Conservation (phyloP, 2,888 invertebrate species). For the Epirrhoe alternata region DNA sequence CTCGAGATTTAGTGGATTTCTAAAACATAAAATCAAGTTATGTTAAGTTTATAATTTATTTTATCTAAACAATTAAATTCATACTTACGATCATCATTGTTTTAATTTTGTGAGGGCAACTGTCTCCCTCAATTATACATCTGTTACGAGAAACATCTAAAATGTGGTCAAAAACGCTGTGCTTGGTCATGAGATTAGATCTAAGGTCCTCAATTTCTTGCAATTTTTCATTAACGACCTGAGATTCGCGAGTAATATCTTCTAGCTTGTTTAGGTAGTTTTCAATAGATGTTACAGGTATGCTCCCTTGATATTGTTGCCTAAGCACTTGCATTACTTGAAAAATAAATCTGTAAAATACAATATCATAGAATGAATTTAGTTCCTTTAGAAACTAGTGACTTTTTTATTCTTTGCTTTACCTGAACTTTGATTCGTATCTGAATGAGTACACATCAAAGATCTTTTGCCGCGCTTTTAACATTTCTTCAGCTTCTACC, state of each 20-base stretch:
- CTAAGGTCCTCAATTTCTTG: constrained; percentile 71
- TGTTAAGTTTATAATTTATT: background rate
- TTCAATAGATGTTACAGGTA: constrained; percentile 71
- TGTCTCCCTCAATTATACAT: constrained; percentile 63
- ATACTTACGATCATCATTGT: constrained; percentile 59
- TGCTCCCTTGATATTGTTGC: constrained; percentile 74
- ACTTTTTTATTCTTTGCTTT: constrained; percentile 13
- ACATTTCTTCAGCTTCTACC: constrained; percentile 70
- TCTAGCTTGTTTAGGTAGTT: constrained; percentile 66
- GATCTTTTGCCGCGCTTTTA: constrained; percentile 69
- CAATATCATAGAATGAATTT: background rate
- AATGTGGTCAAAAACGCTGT: constrained; percentile 71
- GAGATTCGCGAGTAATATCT: constrained; percentile 63
- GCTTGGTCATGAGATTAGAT: constrained; percentile 67
- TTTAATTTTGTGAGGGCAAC: constrained; percentile 70
- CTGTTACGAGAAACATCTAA: constrained; percentile 65
- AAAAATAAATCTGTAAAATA: constrained; percentile 66
- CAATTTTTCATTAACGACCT: constrained; percentile 64
- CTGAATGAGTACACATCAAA: constrained; percentile 72
- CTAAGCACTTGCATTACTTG: constrained; percentile 70
- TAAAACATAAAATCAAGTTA: constrained; percentile 41
- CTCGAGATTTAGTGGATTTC: constrained; percentile 64
- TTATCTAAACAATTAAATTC: background rate
- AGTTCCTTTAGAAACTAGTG: background rate
- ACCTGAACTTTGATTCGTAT: constrained; percentile 76